Evolutionary conservation across 2,888 invertebrate genomes (phyloP).

Genomic region (Sarcophaga caerulescens): DNA sequence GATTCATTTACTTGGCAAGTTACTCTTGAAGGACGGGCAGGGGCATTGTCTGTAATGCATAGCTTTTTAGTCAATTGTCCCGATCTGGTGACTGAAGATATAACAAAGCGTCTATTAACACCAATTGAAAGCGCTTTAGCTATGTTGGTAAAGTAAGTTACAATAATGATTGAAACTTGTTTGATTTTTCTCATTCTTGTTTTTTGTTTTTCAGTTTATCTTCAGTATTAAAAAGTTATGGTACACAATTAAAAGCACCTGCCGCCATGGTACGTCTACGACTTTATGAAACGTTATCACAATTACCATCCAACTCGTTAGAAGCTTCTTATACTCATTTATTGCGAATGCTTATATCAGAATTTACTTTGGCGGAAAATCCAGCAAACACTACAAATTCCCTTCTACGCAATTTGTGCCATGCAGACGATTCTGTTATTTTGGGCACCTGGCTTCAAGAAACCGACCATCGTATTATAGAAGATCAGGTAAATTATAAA

Average conservation of each 20-base stretch:
- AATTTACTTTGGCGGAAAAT: constrained; percentile 96
- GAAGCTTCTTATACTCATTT: constrained; percentile 94
- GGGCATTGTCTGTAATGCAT: constrained; percentile 97
- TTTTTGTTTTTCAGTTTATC: constrained; percentile 85
- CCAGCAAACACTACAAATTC: constrained; percentile 95
- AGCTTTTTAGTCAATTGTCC: constrained; percentile 95
- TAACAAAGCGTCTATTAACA: constrained; percentile 91
- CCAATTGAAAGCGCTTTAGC: constrained; percentile 98
- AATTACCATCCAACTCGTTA: constrained; percentile 89
- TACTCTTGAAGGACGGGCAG: constrained; percentile 97
- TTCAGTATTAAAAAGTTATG: constrained; percentile 92
- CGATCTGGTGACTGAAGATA: constrained; percentile 95
- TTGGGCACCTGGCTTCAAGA: constrained; percentile 97
- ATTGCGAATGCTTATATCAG: constrained; percentile 94
- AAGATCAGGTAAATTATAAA: constrained; percentile 91
- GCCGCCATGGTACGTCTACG: constrained; percentile 96
- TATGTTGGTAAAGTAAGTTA: constrained; percentile 93
- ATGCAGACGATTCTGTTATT: constrained; percentile 94
- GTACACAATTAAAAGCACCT: constrained; percentile 95
- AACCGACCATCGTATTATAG: constrained; percentile 97
- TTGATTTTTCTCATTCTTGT: neutral
- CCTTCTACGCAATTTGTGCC: constrained; percentile 90
- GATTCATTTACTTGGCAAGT: constrained; percentile 99
- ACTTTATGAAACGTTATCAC: constrained; percentile 92
- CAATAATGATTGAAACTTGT: neutral